Conservation (phyloP, 2,113 vertebrate genomes). For the Melanerpes formicivorus region DNA sequence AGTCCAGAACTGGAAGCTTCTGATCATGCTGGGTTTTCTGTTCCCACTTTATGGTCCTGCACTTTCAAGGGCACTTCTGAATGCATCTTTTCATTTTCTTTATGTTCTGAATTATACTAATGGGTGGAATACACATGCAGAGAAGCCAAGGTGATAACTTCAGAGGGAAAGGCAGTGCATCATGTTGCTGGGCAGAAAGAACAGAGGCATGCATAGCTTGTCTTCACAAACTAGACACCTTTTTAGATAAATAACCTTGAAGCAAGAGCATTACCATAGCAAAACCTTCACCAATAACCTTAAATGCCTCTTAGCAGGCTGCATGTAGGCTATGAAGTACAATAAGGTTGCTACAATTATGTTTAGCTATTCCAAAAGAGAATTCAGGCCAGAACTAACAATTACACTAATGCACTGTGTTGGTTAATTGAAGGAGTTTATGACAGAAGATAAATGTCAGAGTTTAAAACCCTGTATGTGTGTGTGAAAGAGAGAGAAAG, state of each 20-base stretch:
- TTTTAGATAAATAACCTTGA: conserved; percentile 32
- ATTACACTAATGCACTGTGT: conserved; percentile 36
- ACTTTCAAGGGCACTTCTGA: not conserved
- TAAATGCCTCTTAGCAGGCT: not conserved
- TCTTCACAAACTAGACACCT: not conserved
- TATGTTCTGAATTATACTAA: not conserved
- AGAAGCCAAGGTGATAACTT: conserved; percentile 8
- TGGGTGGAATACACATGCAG: not conserved
- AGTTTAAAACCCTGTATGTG: conserved; percentile 27
- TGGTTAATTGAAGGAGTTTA: conserved; percentile 46
- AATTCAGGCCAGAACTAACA: not conserved
- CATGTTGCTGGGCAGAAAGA: not conserved
- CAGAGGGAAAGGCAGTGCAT: not conserved
- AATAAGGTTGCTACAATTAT: not conserved
- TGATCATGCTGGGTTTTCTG: not conserved
- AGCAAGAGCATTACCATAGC: not conserved
- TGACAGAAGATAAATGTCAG: conserved; percentile 10
- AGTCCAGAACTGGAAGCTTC: not conserved
- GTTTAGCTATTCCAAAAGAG: conserved; percentile 3
- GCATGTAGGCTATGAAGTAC: not conserved
- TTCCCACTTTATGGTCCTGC: not conserved
- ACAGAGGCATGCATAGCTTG: not conserved
- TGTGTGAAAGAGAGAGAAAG: not conserved
- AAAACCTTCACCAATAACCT: conserved; percentile 7
- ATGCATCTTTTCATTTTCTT: not conserved